Evolutionary conservation across 2,113 vertebrate genomes (phyloP).

Genomic region (Strix uralensis): DNA sequence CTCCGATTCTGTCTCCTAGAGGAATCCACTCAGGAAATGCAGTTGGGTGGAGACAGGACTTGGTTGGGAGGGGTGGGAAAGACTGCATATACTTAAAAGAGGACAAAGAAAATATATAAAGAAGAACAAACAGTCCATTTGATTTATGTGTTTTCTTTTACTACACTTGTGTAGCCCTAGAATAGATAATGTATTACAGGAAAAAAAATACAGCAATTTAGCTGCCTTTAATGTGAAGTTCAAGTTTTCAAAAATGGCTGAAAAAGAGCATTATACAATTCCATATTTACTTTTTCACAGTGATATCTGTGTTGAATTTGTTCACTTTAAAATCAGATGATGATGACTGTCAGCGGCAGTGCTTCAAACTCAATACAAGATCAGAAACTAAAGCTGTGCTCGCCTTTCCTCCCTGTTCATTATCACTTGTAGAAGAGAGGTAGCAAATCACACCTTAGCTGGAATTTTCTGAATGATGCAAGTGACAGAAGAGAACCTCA

Average conservation of each 20-base stretch:
- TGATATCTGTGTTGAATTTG: not conserved
- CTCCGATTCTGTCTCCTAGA: slow-evolving; percentile 33
- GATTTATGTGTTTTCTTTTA: not conserved
- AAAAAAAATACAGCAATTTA: not conserved
- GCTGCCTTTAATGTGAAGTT: not conserved
- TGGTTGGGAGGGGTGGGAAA: not conserved
- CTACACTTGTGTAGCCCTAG: not conserved
- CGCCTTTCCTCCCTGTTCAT: not conserved
- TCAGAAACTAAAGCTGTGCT: not conserved
- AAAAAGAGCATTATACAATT: not conserved
- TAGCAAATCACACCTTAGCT: not conserved
- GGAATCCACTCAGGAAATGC: slow-evolving; percentile 46
- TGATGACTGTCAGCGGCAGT: not conserved
- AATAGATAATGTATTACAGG: not conserved
- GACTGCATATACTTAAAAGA: not conserved
- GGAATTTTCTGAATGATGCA: not conserved
- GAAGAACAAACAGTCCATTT: not conserved
- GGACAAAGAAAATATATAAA: not conserved
- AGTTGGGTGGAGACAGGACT: slow-evolving; percentile 14
- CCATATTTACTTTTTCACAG: not conserved
- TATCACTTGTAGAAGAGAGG: slow-evolving; percentile 1
- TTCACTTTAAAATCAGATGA: slow-evolving; percentile 13
- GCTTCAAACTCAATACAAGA: not conserved
- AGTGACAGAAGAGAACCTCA: not conserved
- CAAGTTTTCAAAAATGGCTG: not conserved